Percentiles rank a stretch among this genome's conserved stretches.
These are phyloP conservation scores for Poliocrania exsul DNA, from an alignment of 2,797 vertebrate species.

Conservation along the genomic window DNA sequence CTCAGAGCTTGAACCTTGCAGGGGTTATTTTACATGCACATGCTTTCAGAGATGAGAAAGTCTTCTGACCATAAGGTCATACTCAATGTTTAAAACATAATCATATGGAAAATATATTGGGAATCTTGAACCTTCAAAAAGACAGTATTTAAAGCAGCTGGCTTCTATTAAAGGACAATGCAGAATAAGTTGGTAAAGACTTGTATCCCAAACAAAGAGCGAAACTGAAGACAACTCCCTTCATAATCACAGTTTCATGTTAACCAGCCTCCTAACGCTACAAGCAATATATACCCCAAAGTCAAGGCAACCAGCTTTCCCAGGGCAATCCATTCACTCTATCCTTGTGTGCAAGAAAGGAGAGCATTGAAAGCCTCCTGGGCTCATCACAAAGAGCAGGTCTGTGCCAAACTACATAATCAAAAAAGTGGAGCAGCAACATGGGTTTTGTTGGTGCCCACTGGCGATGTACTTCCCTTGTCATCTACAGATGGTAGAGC, in stretches of 20 bases:
- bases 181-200: constrained; percentile 37
- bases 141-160: constrained; percentile 41
- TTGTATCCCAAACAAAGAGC: neutral
- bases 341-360: neutral
- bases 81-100: constrained; percentile 64
- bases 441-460: neutral
- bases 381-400: neutral
- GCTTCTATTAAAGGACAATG: constrained; percentile 34
- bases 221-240: constrained; percentile 3
- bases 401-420: neutral
- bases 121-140: constrained; percentile 47
- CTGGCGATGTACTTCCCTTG: accelerated
- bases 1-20: neutral
- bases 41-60: constrained; percentile 1
- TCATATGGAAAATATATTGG: constrained; percentile 45
- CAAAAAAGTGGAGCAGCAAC: neutral
- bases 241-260: neutral
- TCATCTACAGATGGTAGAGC: neutral
- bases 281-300: neutral
- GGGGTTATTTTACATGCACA: constrained; percentile 13
- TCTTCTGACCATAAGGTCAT: neutral
- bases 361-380: neutral
- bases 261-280: neutral
- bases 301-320: neutral
- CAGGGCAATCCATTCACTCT: neutral